Evolutionary conservation across 2,888 invertebrate genomes (phyloP).

Genomic region (Oegoconia quadripuncta): DNA sequence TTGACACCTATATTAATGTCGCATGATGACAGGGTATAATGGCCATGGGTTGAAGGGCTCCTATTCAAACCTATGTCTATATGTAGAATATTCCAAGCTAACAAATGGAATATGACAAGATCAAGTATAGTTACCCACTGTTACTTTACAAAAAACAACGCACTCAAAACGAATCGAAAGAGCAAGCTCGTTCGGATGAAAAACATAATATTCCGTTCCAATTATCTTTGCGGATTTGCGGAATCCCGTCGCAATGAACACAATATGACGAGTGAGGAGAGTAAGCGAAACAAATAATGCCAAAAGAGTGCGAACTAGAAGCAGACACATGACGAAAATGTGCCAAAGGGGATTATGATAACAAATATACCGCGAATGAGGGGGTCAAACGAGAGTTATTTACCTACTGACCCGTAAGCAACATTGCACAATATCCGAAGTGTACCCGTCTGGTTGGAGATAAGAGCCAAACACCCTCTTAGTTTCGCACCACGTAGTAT

Average conservation of each 20-base stretch:
- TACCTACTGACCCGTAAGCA: slow-evolving; percentile 23
- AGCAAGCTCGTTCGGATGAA: slow-evolving; percentile 31
- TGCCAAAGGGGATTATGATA: slow-evolving; percentile 35
- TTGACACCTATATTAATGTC: too few species aligned
- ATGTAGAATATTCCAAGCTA: too few species aligned
- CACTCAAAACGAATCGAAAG: slow-evolving; percentile 3
- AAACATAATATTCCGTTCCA: slow-evolving; percentile 45
- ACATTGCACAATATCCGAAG: slow-evolving; percentile 18
- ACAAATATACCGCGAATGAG: slow-evolving; percentile 31
- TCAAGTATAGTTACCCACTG: background rate
- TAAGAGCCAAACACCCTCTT: too few species aligned
- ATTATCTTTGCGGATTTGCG: slow-evolving; percentile 48
- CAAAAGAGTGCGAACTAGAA: slow-evolving; percentile 23
- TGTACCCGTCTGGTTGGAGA: slow-evolving; percentile 4
- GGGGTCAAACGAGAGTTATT: slow-evolving; percentile 14
- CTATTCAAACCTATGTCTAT: too few species aligned
- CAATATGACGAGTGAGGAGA: slow-evolving; percentile 21
- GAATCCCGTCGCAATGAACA: slow-evolving; percentile 35
- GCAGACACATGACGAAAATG: slow-evolving; percentile 35
- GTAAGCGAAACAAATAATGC: slow-evolving; percentile 34
- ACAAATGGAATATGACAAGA: too few species aligned
- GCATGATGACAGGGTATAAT: too few species aligned
- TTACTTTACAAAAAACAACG: slow-evolving; percentile 4
- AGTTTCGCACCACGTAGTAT: too few species aligned
- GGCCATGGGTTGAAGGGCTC: too few species aligned